Base-by-base conservation (phyloP, 2,797 vertebrate species). In the Myotis daubentonii region DNA sequence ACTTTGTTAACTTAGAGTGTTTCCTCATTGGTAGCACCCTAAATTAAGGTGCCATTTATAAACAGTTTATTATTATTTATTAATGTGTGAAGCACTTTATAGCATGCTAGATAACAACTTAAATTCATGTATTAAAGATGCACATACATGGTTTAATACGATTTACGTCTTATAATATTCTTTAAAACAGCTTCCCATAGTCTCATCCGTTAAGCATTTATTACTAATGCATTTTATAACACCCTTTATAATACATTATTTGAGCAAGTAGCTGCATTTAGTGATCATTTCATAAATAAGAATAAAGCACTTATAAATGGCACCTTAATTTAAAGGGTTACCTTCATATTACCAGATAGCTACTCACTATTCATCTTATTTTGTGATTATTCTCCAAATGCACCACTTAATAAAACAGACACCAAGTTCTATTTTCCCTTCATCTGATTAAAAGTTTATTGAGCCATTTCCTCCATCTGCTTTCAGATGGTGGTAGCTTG, bases 91-190 rank as follows among this genome's bases (percentile, higher is more conserved):
- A 96, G 95, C 97, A 97, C 98, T 98, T 98, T 98, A 98, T 97
- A 97, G 97, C 95, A 97, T 95, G 94, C 98, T 96, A 97, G 98
- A 98, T 98, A 98, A 97, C 97, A 98, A 98, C 98, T 98, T 98
- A 98, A 98, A 98, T 98, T 98, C 98, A 98, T 98, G 97, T 98
- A 98, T 98, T 98, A 98, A 98, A 98, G 98, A 98, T 98, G 97
- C 94, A 98, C 97, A 97, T 98, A 98, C 97, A 98, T 96, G 97
- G 97, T 98, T 98, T 98, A 98, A 98, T 98, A 98, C 95, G 95
- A 98, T 98, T 98, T 98, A 98, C 85, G 2, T 97, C 97, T 98
- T 97, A 98, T 96, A 98, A 98, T 98, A 98, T 98, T 98, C 96
- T 97, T 97, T 98, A 97, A 97, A 98, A 98, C 98, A 98, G 98